A percentile compares a stretch with the other conserved stretches of the same genome.
These are phyloP conservation scores for Cyclura pinguis DNA, from an alignment of 2,797 vertebrate genomes.

Conservation along the genomic window DNA sequence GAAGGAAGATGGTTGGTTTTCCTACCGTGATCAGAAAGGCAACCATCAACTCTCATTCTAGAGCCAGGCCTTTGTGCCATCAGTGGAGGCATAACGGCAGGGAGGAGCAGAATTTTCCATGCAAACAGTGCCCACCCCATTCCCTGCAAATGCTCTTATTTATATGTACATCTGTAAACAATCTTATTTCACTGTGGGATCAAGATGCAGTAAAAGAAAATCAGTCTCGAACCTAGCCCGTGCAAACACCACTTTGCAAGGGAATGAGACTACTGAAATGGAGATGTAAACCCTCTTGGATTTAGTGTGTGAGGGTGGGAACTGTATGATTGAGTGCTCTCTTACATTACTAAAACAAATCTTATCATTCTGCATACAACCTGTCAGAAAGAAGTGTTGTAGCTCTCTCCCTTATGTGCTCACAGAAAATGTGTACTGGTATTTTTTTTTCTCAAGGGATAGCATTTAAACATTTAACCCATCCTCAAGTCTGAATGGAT, in stretches of 20 bases:
- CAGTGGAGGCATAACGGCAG: background rate
- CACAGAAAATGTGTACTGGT: too few species aligned
- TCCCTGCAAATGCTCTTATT: background rate
- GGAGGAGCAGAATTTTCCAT: background rate
- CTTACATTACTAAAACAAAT: background rate
- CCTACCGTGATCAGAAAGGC: background rate
- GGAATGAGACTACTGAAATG: too few species aligned
- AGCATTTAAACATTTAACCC: background rate
- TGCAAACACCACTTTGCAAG: background rate
- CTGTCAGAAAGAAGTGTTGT: background rate
- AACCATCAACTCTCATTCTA: background rate
- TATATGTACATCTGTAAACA: background rate
- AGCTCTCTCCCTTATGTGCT: background rate
- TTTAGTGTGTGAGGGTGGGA: background rate
- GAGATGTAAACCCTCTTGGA: background rate
- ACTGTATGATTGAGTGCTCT: background rate
- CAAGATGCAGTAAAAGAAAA: background rate
- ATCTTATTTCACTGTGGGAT: background rate
- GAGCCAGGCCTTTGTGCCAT: background rate
- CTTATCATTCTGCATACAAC: background rate
- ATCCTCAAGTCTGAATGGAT: background rate
- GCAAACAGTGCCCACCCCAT: background rate
- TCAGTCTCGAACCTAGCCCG: background rate
- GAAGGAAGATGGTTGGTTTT: background rate
- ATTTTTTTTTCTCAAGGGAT: background rate